Conservation (phyloP, 2,113 vertebrate species). For the Chloroceryle aenea region DNA sequence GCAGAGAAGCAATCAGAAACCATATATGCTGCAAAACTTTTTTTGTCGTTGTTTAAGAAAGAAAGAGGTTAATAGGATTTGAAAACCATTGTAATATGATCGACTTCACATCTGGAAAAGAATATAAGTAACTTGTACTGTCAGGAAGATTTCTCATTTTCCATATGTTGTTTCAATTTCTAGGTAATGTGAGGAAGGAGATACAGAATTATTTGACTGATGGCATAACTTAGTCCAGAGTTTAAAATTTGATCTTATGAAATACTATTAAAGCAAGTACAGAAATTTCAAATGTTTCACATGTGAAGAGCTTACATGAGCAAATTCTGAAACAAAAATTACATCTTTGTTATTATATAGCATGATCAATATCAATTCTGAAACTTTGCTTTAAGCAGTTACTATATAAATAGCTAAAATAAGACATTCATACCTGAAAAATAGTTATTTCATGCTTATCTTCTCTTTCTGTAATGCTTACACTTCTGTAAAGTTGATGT, state of each 20-base stretch:
- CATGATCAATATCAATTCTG: not conserved
- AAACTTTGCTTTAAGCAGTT: not conserved
- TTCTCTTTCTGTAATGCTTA: not conserved
- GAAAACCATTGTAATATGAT: conserved; percentile 20
- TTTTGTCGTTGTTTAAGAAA: conserved; percentile 29
- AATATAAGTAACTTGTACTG: not conserved
- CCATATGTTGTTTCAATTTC: conserved; percentile 19
- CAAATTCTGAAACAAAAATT: not conserved
- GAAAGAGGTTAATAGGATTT: not conserved
- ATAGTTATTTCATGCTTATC: not conserved
- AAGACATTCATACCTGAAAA: not conserved
- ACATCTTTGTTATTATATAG: not conserved
- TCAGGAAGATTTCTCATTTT: conserved; percentile 26
- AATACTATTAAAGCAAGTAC: not conserved
- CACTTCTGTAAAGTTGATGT: not conserved
- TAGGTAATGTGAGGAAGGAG: not conserved
- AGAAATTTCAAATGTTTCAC: not conserved
- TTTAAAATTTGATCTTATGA: not conserved
- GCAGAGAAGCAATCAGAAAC: conserved; percentile 44
- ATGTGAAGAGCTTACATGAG: not conserved
- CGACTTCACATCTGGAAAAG: conserved; percentile 22
- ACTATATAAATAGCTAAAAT: not conserved
- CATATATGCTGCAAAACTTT: conserved; percentile 14
- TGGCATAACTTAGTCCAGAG: not conserved
- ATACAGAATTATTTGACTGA: not conserved